A percentile compares a stretch with the other conserved stretches of the same genome.
phyloP scores from a whole-genome alignment of 2,797 vertebrate species.

The Macroramphosus scolopax region DNA sequence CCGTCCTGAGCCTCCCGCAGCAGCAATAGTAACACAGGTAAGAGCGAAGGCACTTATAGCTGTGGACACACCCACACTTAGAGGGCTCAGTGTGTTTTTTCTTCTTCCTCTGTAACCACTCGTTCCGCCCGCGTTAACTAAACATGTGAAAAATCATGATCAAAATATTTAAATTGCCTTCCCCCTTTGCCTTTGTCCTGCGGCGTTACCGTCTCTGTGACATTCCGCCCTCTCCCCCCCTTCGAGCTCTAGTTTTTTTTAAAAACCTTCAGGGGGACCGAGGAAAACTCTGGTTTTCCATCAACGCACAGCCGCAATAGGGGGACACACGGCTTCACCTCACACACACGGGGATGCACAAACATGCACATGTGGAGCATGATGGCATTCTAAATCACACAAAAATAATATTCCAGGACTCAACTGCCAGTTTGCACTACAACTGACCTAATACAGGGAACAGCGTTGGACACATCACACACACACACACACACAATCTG shows the following conservation, averaged over 20 bases:
- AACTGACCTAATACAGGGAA: no score
- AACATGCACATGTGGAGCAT: slow-evolving; percentile 1
- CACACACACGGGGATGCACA: slow-evolving; percentile 13
- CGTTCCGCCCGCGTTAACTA: slow-evolving; percentile 1
- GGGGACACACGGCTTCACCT: slow-evolving; percentile 43
- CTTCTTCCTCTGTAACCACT: background rate
- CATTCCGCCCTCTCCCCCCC: slow-evolving; percentile 38
- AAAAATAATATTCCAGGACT: slow-evolving; percentile 30
- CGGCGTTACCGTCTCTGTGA: slow-evolving; percentile 34
- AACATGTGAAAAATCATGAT: background rate
- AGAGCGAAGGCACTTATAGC: slow-evolving; percentile 52
- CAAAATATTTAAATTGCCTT: background rate
- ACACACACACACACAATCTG: no score
- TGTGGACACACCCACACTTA: slow-evolving; percentile 70
- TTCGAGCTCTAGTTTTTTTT: no score
- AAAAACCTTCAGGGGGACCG: slow-evolving; percentile 58
- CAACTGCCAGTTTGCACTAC: slow-evolving; percentile 24
- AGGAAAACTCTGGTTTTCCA: slow-evolving; percentile 77
- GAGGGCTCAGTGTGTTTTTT: slow-evolving; percentile 13
- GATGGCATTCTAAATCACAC: background rate
- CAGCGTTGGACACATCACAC: slow-evolving; percentile 21
- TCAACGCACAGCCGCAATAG: slow-evolving; percentile 52
- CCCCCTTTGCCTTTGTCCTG: slow-evolving; percentile 1
- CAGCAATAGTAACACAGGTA: slow-evolving; percentile 73
- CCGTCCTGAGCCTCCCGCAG: slow-evolving; percentile 48